Evolutionary conservation across 2,113 vertebrate genomes (phyloP), one percentile per base, ranked within the genome.

Genomic region (Oncorhynchus mykiss): DNA sequence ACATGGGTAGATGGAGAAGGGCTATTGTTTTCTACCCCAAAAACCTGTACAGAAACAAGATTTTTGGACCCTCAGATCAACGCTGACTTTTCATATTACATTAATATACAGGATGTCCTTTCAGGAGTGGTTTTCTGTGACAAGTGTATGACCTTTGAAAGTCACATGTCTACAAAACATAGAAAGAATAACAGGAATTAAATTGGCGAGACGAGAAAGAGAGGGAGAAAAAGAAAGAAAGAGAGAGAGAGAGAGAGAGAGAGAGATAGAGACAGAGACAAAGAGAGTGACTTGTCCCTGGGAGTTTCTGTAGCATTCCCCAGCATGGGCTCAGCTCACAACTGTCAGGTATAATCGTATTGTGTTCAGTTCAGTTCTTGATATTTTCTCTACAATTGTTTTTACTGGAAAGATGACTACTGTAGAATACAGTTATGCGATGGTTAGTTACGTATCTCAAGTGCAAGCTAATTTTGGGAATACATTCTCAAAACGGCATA

Each of bases 41-140:
- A 8, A 12, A n/a, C 11, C 9, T 48, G 39, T 49, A 69, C 31
- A n/a, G 18, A 68, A 7, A 8, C 31, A 20, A 18, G 16, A 16
- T 29, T 67, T 16, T 67, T 27, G 25, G 25, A 29, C 24, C 65
- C 27, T 16, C 25, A 67, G 65, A 45, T 45, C 31, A 13, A 49
- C 45, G 3, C 39, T 70, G 68, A 25, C 68, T 48, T 48, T 48
- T 70, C 14, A 45, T 8, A 70, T 48, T 49, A 70, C 34, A 70
- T 49, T 45, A 49, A 49, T 25, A 49, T 70, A 48, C 20, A 48
- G 45, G n/a, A 49, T 49, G 68, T 70, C 45, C 39, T 70, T 70
- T 49, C 39, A 22, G 39, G 18, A 13, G 2, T 49, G 68, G 8
- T 70, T 39, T 48, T 49, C 45, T 48, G 12, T n/a, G 22, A 9